phyloP scores from a whole-genome alignment of 2,797 vertebrate species.

The Melanotaenia trifasciata region DNA sequence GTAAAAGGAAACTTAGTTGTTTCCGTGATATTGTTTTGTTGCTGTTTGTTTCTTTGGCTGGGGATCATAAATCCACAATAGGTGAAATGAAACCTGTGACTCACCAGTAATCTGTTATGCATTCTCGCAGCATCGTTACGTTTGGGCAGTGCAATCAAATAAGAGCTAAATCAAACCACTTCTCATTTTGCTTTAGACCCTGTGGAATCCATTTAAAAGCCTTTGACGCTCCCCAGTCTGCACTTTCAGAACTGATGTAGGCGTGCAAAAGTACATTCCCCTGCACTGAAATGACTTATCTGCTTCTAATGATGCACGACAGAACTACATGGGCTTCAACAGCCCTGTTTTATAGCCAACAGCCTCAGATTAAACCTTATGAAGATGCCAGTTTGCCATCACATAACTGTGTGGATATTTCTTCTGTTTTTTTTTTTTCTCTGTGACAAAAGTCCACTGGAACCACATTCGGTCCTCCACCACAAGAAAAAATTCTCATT shows the following conservation, averaged over 20 bases:
- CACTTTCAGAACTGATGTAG: conserved; percentile 16
- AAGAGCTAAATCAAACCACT: conserved; percentile 43
- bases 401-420: conserved; percentile 6
- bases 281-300: conserved; percentile 23
- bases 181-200: conserved; percentile 38
- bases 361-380: conserved; percentile 15
- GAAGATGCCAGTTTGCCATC: conserved; percentile 20
- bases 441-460: conserved; percentile 1
- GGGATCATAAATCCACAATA: conserved; percentile 12
- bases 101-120: conserved; percentile 22
- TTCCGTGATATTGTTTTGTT: conserved; percentile 22
- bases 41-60: conserved; percentile 31
- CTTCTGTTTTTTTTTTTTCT: neutral
- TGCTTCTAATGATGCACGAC: conserved; percentile 12
- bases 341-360: conserved; percentile 26
- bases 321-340: conserved; percentile 19
- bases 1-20: conserved; percentile 12
- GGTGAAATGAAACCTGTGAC: conserved; percentile 34
- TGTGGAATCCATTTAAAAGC: conserved; percentile 30
- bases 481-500: conserved; percentile 18
- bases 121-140: conserved; percentile 21
- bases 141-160: conserved; percentile 34
- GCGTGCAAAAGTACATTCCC: conserved; percentile 23
- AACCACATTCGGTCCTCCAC: conserved; percentile 15
- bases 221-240: conserved; percentile 10